Percentiles rank a stretch among this genome's conserved stretches.
These are phyloP conservation scores for Stomatorhinus ivindoensis DNA, from an alignment of 2,113 vertebrate species.

Conservation along the genomic window DNA sequence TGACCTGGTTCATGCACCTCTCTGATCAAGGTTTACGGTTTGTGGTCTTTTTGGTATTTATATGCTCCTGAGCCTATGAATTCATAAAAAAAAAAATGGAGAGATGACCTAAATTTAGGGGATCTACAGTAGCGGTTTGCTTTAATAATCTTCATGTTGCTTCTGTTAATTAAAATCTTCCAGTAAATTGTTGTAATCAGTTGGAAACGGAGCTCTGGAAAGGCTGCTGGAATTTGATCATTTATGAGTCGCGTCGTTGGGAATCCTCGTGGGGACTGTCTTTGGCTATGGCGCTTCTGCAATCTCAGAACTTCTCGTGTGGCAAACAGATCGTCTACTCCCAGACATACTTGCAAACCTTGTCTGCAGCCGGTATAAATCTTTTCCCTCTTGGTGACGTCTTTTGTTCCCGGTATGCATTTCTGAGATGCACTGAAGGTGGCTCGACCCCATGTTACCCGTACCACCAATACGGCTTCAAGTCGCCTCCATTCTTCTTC, in stretches of 20 bases:
- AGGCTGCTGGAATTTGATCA: background rate
- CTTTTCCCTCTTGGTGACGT: background rate
- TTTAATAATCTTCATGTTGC: background rate
- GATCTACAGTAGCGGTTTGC: background rate
- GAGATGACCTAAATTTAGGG: background rate
- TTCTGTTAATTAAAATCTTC: background rate
- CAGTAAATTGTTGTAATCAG: background rate
- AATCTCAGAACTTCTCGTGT: background rate
- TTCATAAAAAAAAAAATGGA: background rate
- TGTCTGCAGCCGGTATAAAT: background rate
- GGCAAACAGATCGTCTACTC: background rate
- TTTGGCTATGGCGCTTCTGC: background rate
- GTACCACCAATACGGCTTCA: background rate
- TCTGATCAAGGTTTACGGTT: background rate
- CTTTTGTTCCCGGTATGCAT: background rate
- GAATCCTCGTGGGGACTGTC: background rate
- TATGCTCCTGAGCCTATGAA: background rate
- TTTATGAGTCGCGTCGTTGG: background rate
- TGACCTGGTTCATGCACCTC: background rate
- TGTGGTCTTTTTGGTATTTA: background rate
- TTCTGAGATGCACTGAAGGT: background rate
- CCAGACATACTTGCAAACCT: background rate
- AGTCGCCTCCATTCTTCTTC: background rate
- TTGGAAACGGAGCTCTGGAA: background rate
- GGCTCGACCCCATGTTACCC: background rate